These are phyloP conservation scores for Drosophila ochracea DNA, from an alignment of 2,888 invertebrate species.

Conservation along the genomic window DNA sequence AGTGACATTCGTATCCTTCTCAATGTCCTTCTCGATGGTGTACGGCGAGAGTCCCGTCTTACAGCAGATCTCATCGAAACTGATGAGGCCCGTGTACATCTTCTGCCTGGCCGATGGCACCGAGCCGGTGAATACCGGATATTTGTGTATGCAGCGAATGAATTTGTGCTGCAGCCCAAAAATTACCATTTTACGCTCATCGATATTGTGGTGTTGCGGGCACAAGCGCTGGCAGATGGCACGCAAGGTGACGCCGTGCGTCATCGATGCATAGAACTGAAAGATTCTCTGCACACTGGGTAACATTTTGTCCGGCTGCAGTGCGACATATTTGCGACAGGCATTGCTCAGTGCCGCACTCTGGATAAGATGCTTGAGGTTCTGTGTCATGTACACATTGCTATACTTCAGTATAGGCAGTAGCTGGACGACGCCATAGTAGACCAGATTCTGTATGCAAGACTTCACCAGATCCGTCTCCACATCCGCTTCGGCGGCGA, in stretches of 20 bases:
- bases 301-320: constrained; percentile 79
- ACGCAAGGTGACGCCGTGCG: constrained; percentile 89
- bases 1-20: constrained; percentile 92
- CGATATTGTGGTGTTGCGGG: constrained; percentile 86
- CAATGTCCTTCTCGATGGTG: constrained; percentile 92
- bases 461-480: constrained; percentile 97
- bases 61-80: constrained; percentile 96
- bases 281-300: constrained; percentile 84
- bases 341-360: constrained; percentile 89
- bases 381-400: constrained; percentile 93
- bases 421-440: constrained; percentile 90
- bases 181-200: constrained; percentile 86
- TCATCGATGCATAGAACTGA: constrained; percentile 89
- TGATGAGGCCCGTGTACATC: constrained; percentile 92
- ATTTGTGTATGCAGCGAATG: constrained; percentile 87
- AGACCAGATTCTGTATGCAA: constrained; percentile 96
- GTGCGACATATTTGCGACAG: constrained; percentile 87
- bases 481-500: constrained; percentile 95
- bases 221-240: constrained; percentile 89
- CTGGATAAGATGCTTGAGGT: constrained; percentile 89
- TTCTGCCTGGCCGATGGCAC: constrained; percentile 86
- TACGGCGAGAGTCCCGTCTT: constrained; percentile 90
- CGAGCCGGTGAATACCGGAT: constrained; percentile 86
- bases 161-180: constrained; percentile 87
- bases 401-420: constrained; percentile 94